Evolutionary conservation across 2,797 vertebrate genomes (phyloP).

Genomic region (Enteromius afrohamiltoni): DNA sequence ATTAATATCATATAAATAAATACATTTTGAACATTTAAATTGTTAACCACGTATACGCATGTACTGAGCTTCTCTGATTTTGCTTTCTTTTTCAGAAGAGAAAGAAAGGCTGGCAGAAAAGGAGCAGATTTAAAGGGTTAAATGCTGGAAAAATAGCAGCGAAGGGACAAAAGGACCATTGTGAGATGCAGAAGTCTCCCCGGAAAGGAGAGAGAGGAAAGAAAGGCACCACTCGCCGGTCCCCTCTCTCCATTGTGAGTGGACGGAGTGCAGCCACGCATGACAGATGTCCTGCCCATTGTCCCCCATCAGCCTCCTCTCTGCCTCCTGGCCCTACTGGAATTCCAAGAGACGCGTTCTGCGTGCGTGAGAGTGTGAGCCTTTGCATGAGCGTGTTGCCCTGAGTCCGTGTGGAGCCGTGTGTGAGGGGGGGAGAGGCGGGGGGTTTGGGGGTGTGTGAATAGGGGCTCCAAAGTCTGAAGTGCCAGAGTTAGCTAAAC

Average conservation of each 20-base stretch:
- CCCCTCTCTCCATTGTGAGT: constrained; percentile 78
- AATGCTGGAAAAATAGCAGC: constrained; percentile 76
- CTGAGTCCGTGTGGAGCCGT: constrained; percentile 44
- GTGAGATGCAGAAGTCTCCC: constrained; percentile 79
- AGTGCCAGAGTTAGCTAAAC: constrained; percentile 61
- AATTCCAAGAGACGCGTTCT: constrained; percentile 73
- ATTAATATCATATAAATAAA: background rate
- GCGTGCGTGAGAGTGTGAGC: constrained; percentile 49
- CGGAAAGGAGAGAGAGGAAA: constrained; percentile 80
- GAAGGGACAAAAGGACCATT: constrained; percentile 80
- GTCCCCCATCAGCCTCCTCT: constrained; percentile 77
- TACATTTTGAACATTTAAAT: background rate
- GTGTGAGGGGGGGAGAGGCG: background rate
- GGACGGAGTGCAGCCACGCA: constrained; percentile 81
- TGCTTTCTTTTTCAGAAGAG: constrained; percentile 74
- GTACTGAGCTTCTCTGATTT: constrained; percentile 46
- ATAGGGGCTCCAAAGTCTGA: constrained; percentile 54
- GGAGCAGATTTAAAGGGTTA: constrained; percentile 79
- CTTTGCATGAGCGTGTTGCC: constrained; percentile 38
- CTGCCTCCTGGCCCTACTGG: constrained; percentile 75
- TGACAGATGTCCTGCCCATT: constrained; percentile 84
- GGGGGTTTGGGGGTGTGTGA: constrained; percentile 57
- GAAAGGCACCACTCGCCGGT: constrained; percentile 80
- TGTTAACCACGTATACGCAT: background rate
- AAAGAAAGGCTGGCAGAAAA: constrained; percentile 73